These are phyloP conservation scores for Stenodema calcarata DNA, from an alignment of 2,888 invertebrate genomes.

Conservation along the genomic window DNA sequence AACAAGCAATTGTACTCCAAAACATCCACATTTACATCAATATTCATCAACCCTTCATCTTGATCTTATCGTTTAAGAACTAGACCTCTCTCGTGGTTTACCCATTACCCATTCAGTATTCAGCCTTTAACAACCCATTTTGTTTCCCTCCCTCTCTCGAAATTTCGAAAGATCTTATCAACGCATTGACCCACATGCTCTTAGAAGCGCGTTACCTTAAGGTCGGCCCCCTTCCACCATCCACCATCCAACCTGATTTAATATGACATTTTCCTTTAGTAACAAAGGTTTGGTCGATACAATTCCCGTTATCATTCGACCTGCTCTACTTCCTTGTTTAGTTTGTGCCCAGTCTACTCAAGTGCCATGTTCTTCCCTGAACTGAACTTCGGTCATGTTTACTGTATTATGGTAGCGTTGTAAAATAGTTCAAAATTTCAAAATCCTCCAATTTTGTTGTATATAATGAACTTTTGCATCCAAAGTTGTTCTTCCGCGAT, in stretches of 20 bases:
- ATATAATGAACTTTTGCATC: too few species aligned
- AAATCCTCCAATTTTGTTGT: neutral
- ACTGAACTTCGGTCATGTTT: neutral
- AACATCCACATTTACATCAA: too few species aligned
- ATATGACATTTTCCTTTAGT: neutral
- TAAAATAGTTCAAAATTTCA: neutral
- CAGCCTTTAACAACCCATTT: neutral
- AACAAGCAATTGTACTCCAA: too few species aligned
- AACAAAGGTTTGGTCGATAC: neutral
- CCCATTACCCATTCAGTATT: neutral
- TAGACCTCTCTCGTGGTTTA: too few species aligned
- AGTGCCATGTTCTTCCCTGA: neutral
- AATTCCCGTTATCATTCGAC: neutral
- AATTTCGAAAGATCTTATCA: neutral
- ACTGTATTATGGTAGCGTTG: neutral
- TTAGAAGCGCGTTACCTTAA: neutral
- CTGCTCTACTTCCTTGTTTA: neutral
- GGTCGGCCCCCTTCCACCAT: neutral
- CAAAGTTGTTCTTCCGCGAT: too few species aligned
- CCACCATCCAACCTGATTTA: neutral
- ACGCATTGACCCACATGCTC: slow-evolving; percentile 1
- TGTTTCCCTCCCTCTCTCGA: neutral
- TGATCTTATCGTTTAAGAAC: too few species aligned
- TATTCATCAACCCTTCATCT: too few species aligned
- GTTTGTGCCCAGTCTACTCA: neutral